These are phyloP conservation scores for Megamerina dolium DNA, from an alignment of 2,888 invertebrate genomes.

Conservation along the genomic window DNA sequence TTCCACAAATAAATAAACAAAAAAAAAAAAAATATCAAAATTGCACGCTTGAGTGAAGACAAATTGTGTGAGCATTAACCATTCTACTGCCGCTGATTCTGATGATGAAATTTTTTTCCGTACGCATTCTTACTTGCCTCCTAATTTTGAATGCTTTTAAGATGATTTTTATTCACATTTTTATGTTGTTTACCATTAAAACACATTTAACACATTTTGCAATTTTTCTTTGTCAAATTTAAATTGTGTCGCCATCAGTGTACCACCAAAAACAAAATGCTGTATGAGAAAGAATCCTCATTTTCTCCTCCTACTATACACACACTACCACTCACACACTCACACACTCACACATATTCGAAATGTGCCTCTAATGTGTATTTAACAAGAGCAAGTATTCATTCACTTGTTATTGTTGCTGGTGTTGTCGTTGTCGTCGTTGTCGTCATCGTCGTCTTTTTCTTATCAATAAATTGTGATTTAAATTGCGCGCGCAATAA, in stretches of 20 bases:
- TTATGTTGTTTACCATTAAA: conserved; percentile 15
- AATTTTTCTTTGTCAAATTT: conserved; percentile 27
- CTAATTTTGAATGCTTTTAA: too few relatives aligned
- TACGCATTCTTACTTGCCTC: too few relatives aligned
- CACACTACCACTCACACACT: too few relatives aligned
- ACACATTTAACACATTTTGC: conserved; percentile 41
- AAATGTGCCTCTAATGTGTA: background rate
- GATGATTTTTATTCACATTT: conserved; percentile 8
- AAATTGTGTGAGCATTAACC: conserved; percentile 27
- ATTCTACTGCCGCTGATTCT: background rate
- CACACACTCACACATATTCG: background rate
- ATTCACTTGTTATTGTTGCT: too few relatives aligned
- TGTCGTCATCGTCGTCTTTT: too few relatives aligned
- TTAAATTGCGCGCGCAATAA: conserved; percentile 40
- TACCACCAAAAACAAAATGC: background rate
- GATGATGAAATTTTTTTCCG: background rate
- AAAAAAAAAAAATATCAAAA: background rate
- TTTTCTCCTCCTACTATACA: too few relatives aligned
- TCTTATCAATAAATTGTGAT: conserved; percentile 21
- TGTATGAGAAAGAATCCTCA: too few relatives aligned
- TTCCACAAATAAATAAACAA: background rate
- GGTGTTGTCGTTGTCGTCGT: too few relatives aligned
- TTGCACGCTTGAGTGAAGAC: conserved; percentile 35
- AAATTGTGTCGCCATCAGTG: conserved; percentile 5
- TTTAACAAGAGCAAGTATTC: background rate